Evolutionary conservation across 1,140 invertebrate species (phyloP).

Genomic region (Rhopalosiphum maidis): DNA sequence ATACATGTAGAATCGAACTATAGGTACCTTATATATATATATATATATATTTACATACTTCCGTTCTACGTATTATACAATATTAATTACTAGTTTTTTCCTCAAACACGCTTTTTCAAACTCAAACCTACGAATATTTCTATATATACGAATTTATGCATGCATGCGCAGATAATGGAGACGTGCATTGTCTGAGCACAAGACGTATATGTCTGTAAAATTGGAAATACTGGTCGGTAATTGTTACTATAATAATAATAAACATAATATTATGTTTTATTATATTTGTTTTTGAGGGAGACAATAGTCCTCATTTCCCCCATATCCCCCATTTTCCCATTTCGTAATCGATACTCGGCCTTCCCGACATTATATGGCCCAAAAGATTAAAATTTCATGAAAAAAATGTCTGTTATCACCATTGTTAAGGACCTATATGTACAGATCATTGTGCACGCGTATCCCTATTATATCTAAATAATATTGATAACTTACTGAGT

Average conservation of each 20-base stretch:
- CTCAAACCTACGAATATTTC: neutral
- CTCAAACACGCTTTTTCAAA: neutral
- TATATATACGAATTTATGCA: neutral
- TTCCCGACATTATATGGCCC: too few relatives aligned
- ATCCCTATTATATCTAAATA: too few relatives aligned
- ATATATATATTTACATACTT: neutral
- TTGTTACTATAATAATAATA: neutral
- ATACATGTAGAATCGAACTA: too few relatives aligned
- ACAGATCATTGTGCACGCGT: neutral
- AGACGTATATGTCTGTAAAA: neutral
- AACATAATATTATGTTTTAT: neutral
- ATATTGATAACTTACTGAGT: too few relatives aligned
- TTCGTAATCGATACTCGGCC: too few relatives aligned
- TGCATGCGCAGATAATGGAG: neutral
- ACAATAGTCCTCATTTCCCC: neutral
- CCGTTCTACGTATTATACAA: too few relatives aligned
- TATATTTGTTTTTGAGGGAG: too few relatives aligned
- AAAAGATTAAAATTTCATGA: neutral
- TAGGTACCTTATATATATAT: too few relatives aligned
- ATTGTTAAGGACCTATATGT: neutral
- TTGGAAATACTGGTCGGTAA: neutral
- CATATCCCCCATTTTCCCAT: too few relatives aligned
- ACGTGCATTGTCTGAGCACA: neutral
- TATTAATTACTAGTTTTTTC: too few relatives aligned
- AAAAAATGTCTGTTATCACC: neutral